Evolutionary conservation across 2,113 vertebrate genomes (phyloP), one percentile per base, ranked within the genome.

Genomic region (Xiphias gladius): DNA sequence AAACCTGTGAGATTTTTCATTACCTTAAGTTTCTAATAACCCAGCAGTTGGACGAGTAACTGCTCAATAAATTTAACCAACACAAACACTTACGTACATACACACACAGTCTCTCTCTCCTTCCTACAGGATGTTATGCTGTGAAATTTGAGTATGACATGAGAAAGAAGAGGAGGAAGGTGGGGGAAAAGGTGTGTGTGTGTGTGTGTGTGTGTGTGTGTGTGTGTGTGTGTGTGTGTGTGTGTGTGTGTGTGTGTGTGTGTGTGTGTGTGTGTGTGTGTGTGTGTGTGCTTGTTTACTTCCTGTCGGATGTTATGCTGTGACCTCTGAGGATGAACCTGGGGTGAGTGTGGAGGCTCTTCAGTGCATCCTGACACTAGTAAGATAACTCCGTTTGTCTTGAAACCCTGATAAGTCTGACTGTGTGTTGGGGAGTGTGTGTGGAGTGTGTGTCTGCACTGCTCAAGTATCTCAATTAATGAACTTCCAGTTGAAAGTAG

Each of bases 241-340:
- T 84, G 76, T 80, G 73, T 71, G 74, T 48, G 73, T 69, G 82
- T 61, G 52, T 72, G 65, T 67, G 41, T 67, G 75, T 65, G 73
- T 58, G 69, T 73, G 67, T 80, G 14, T 67, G 62, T 61, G 65
- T 43, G 55, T 19, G 32, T 54, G 73, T 80, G 62, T 32, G 30
- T 37, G 73, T 32, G 62, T 67, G 75, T 61, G 73, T 58, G 69
- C 57, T 63, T 86, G 55, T 86, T 28, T 76, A 84, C 87, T 89
- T 90, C 91, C 89, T 92, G 80, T 83, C 85, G 88, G 87, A 89
- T 83, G 91, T 88, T 90, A 66, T 85, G 78, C 79, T 68, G 73
- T 90, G 85, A 93, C 89, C 92, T 85, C 76, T 76, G 76, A 88
- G 73, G 80, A 84, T 87, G 91, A 92, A 85, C 79, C 84, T 86